These are phyloP conservation scores for Triops longicaudatus DNA, from an alignment of 1,140 invertebrate genomes.

Conservation along the genomic window DNA sequence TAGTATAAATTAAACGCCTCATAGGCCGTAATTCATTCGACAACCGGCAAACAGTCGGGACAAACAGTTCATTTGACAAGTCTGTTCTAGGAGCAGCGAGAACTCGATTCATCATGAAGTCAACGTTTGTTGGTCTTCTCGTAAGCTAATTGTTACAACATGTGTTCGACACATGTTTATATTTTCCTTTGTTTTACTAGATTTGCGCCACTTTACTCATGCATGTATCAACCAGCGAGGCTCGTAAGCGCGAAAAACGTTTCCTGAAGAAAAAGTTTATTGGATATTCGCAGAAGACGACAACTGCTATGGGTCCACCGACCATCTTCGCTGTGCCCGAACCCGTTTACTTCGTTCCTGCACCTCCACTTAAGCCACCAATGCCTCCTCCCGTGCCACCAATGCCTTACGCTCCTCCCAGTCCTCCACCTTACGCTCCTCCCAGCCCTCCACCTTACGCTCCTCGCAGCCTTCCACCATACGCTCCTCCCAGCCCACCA, in stretches of 20 bases:
- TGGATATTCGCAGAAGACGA: neutral
- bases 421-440: neutral
- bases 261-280: neutral
- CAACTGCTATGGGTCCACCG: neutral
- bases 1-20: neutral
- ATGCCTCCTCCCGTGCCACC: neutral
- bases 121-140: neutral
- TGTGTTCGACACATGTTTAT: neutral
- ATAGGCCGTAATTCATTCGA: neutral
- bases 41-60: neutral
- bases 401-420: neutral
- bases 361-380: neutral
- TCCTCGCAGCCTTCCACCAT: neutral
- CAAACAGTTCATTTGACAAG: neutral
- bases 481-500: neutral
- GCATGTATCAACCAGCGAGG: neutral
- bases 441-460: neutral
- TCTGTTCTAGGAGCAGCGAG: constrained; percentile 9
- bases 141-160: neutral
- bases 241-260: neutral
- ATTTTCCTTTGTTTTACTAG: neutral
- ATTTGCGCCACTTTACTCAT: neutral
- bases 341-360: neutral
- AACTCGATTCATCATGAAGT: neutral
- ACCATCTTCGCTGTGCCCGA: neutral